Base-by-base conservation (phyloP, 2,888 invertebrate species). In the Phyllotreta cruciferae region DNA sequence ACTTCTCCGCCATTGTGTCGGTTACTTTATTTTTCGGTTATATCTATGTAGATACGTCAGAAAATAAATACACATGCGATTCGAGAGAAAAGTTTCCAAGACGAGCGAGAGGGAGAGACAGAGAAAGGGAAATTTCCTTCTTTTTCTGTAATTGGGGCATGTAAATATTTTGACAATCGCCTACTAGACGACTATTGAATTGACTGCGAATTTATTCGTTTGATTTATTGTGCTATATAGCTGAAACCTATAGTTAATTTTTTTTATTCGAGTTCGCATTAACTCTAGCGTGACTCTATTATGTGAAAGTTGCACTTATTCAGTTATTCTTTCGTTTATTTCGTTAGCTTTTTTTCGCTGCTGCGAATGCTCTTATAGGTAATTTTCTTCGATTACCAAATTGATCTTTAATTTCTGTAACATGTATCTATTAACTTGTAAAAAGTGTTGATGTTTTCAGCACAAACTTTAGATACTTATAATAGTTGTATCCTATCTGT, bases 161-260 rank as follows among this genome's bases (percentile, higher is more conserved):
- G 54, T 62, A 62, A 56, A 62, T 64, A 64, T 47, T 61, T 50
- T 47, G 52, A 61, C 61, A 64, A 64, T 57, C 39, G 57, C 44
- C 49, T 14, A 47, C 39, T 56, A 56, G 45, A 45, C 39, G 34
- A 24, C 35, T 37, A 50, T 49, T 45, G 56, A 47, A 56, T n/a
- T 36, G 47, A 34, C 24, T 24, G 24, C 24, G 36, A 38, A 10
- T 47, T 13, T 13, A 11, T n/a, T 7, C 11, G 50, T 14, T 50
- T 50, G 10, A 50, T 50, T 50, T 35, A 36, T 34, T 47, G 36
- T 11, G 13, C 38, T 11, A 49, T 50, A 39, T 11, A 42, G 11
- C 24, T 36, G 42, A 13, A 14, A 41, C 42, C n/a, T 41, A 11
- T 41, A 10, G 42, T n/a, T 10, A 39, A 41, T 41, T 11, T 41